A percentile compares a stretch with the other conserved stretches of the same genome.
These are phyloP conservation scores for Tragelaphus imberbis DNA, from an alignment of 2,113 vertebrate species.

Conservation along the genomic window DNA sequence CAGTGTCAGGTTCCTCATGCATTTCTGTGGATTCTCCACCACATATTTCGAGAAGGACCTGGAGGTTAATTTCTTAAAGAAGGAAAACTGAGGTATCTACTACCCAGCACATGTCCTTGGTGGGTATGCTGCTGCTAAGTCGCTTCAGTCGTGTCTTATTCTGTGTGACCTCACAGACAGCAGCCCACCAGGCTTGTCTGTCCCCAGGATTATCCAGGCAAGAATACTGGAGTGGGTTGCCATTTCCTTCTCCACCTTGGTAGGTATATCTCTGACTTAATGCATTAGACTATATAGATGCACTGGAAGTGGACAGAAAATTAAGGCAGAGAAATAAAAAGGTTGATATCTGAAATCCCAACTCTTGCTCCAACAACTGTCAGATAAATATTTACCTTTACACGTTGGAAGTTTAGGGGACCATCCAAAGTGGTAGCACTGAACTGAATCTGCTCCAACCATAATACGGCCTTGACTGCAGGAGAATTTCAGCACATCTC, in stretches of 20 bases:
- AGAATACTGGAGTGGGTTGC: not conserved
- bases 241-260: not conserved
- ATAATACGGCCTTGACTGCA: constrained; percentile 26
- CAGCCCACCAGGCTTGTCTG: not conserved
- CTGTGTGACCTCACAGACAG: not conserved
- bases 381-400: constrained; percentile 70
- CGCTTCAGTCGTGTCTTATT: fast-evolving
- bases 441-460: constrained; percentile 73
- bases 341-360: not conserved
- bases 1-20: too few species aligned
- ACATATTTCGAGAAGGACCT: not conserved
- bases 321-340: not conserved
- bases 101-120: not conserved
- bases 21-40: not conserved
- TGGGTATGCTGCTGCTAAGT: not conserved
- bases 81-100: not conserved
- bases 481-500: constrained; percentile 72
- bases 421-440: constrained; percentile 84
- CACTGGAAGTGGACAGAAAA: not conserved
- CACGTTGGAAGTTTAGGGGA: constrained; percentile 74
- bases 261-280: not conserved
- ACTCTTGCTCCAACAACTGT: not conserved
- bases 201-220: not conserved
- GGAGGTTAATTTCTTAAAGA: not conserved
- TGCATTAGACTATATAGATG: not conserved